phyloP scores from a whole-genome alignment of 2,888 invertebrate genomes.

The Parnassius glacialis region DNA sequence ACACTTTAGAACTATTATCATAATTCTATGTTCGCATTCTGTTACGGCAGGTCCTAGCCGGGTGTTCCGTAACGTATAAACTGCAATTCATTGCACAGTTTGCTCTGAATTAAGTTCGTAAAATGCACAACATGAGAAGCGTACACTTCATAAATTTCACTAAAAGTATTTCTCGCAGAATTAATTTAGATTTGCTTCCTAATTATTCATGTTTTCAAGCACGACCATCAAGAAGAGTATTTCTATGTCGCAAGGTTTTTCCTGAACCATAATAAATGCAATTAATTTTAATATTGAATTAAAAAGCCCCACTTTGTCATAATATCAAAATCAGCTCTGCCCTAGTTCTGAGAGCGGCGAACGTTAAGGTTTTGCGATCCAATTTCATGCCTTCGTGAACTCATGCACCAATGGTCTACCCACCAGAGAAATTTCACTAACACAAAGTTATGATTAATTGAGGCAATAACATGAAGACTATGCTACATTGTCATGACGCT shows the following conservation, averaged over 20 bases:
- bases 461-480: conserved; percentile 70
- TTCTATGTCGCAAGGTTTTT: conserved; percentile 29
- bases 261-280: conserved; percentile 27
- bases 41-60: conserved; percentile 51
- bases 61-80: conserved; percentile 27
- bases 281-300: conserved; percentile 32
- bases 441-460: conserved; percentile 80
- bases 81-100: conserved; percentile 54
- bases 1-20: conserved; percentile 70
- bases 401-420: conserved; percentile 70
- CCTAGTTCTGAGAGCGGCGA: conserved; percentile 59
- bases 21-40: conserved; percentile 71
- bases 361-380: conserved; percentile 67
- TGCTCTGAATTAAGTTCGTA: conserved; percentile 40
- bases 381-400: conserved; percentile 78
- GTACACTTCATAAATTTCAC: conserved; percentile 25
- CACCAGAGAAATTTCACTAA: conserved; percentile 75
- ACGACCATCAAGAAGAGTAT: conserved; percentile 19
- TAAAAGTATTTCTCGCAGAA: conserved; percentile 23
- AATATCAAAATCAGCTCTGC: conserved; percentile 59
- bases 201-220: conserved; percentile 25
- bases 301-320: conserved; percentile 29
- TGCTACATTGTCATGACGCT: conserved; percentile 48
- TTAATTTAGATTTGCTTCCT: conserved; percentile 28
- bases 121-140: conserved; percentile 34